Evolutionary conservation across 2,797 vertebrate species (phyloP), one percentile per base, ranked within the genome.

Genomic region (Sylvia borin): DNA sequence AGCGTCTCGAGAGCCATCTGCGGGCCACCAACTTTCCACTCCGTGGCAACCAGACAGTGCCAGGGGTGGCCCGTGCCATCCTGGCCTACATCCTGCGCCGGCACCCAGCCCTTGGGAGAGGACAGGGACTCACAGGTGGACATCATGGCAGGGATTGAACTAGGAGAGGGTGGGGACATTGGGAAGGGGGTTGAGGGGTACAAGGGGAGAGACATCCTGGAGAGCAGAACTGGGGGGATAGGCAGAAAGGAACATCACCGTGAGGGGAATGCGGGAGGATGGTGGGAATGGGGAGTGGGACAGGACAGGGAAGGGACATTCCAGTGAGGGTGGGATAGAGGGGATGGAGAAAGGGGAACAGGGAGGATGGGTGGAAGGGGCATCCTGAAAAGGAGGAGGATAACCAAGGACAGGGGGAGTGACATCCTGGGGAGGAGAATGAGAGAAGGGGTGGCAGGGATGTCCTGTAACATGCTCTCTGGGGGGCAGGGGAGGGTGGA

Each of bases 1-100:
- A 96, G 48, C 94, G 94, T 64, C 61, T 96, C 1, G 95, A 96
- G 36, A 96, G 85, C 73, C 94, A 96, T 73, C 95, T 96, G 20
- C 43, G 31, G 65, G 95, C 94, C 20, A 94, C 80, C 0, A 92
- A 90, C 16, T 93, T 83, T 48, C 92, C 94, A 0, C 94, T 96
- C 10, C 86, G 94, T 18, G 95, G 88, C 89, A 95, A 96, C 84
- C 95, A 95, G 26, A 96, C 94, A 0, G 65, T 96, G 57, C 73
- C 92, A 0, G 68, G 40, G 0, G 95, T 94, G 76, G 95, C 95
- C 70, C 76, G 61, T 0, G 95, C 95, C 80, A 94, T 96, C 80
- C 88, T 96, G 21, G 86, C 73, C 5, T 96, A 96, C 65, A 64
- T 95, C 5, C 89, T 92, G 8, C 94, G 91, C 43, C 92, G 57